phyloP scores from a whole-genome alignment of 2,888 invertebrate genomes.

The Plebejus argus region DNA sequence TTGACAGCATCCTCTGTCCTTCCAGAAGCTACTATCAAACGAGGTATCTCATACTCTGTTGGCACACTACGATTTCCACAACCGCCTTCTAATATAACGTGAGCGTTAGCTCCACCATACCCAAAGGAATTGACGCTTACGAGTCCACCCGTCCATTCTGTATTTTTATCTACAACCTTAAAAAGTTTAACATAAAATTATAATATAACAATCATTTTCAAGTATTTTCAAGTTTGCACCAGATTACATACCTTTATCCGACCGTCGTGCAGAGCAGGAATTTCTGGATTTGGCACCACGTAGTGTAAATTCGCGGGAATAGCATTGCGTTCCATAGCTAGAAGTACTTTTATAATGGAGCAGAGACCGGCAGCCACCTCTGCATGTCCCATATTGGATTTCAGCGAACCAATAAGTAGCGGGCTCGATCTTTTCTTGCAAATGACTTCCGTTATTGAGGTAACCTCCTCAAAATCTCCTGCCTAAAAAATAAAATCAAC shows the following conservation, averaged over 20 bases:
- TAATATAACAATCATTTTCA: not conserved
- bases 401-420: slow-evolving; percentile 21
- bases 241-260: slow-evolving; percentile 7
- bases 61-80: not conserved
- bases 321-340: slow-evolving; percentile 16
- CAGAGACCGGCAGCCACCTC: slow-evolving; percentile 17
- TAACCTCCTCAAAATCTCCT: slow-evolving; percentile 24
- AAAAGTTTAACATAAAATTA: not conserved
- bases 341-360: slow-evolving; percentile 11
- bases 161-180: not conserved
- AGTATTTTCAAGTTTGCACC: not conserved
- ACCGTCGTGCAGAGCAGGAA: slow-evolving; percentile 9
- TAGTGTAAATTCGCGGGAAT: slow-evolving; percentile 29
- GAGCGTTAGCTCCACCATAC: not conserved
- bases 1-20: not conserved
- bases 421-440: slow-evolving; percentile 1
- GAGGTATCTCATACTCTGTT: not conserved
- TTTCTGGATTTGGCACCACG: not conserved
- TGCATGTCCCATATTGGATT: slow-evolving; percentile 28
- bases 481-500: not conserved
- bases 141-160: slow-evolving; percentile 11
- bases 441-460: not conserved
- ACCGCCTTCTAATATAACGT: not conserved
- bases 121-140: slow-evolving; percentile 1
- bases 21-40: not conserved